Evolutionary conservation across 1,140 invertebrate genomes (phyloP), one percentile per base, ranked within the genome.

Genomic region (Holcopasites calliopsidis): DNA sequence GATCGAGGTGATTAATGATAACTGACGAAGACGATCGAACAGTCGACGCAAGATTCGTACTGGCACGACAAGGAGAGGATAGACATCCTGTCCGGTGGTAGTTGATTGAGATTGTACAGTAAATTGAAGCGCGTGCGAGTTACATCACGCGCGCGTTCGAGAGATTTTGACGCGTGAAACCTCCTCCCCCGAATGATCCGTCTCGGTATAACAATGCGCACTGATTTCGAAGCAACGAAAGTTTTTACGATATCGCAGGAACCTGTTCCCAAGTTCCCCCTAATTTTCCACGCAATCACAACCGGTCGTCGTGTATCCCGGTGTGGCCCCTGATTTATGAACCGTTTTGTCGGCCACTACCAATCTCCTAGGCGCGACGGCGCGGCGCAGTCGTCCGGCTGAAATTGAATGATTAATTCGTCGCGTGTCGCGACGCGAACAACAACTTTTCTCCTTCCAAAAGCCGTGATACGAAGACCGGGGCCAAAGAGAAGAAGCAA

Each of bases 1-100:
- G 38, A 64, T 47, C 8, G 26, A 38, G 60, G 49, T 64, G 60
- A 64, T 64, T 64, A 64, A 64, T 64, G 60, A 64, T 64, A 64
- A 64, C 40, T 28, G 60, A 64, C 44, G 60, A 62, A 62, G 60
- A 47, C 31, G 60, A 64, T 64, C 60, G 42, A 64, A 47, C 21
- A 11, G 7, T 7, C 40, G 13, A 47, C 6, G 7, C 23, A 16
- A 44, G 23, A 47, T 49, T 49, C 26, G 60, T n/a, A 31, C 42
- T 26, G 40, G 60, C 1, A 21, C 60, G 8, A 13, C 40, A 11
- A 47, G 60, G 44, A 3, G 31, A 33, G 40, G 60, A 64, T 47
- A 47, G 60, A 47, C 42, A 23, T 31, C 60, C 40, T 42, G 60
- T 47, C 40, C 10, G 40, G 18, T 10, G 21, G 23, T 42, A 47